phyloP scores from a whole-genome alignment of 2,888 invertebrate genomes.

The Lasioglossum malachurum region DNA sequence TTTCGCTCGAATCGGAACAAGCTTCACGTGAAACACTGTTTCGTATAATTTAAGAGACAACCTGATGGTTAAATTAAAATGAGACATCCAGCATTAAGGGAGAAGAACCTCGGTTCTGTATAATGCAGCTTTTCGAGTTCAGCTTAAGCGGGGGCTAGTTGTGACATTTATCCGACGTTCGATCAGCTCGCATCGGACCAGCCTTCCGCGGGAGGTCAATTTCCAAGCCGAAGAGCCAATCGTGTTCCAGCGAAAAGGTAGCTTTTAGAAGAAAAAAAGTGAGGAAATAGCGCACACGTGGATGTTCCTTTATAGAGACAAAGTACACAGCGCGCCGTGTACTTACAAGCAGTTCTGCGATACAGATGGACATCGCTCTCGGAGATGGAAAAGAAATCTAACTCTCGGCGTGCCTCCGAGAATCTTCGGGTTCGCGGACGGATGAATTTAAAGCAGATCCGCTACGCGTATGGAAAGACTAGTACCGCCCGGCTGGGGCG shows the following conservation, averaged over 20 bases:
- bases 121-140: background rate
- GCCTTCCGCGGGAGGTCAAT: background rate
- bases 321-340: background rate
- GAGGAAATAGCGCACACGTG: background rate
- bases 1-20: background rate
- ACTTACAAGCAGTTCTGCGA: slow-evolving; percentile 11
- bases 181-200: background rate
- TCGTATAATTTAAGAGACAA: background rate
- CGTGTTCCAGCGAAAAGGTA: background rate
- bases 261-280: background rate
- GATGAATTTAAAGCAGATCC: slow-evolving; percentile 51
- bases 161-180: background rate
- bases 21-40: background rate
- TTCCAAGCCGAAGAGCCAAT: background rate
- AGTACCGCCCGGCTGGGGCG: slow-evolving; percentile 18
- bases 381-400: slow-evolving; percentile 30
- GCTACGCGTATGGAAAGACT: slow-evolving; percentile 45
- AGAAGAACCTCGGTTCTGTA: background rate
- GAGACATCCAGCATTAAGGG: background rate
- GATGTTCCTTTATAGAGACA: slow-evolving; percentile 2
- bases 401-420: slow-evolving; percentile 35
- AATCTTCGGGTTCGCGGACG: slow-evolving; percentile 36
- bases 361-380: slow-evolving; percentile 17
- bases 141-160: background rate
- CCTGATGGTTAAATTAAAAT: background rate